Evolutionary conservation across 2,888 invertebrate genomes (phyloP).

Genomic region (Apoderus coryli): DNA sequence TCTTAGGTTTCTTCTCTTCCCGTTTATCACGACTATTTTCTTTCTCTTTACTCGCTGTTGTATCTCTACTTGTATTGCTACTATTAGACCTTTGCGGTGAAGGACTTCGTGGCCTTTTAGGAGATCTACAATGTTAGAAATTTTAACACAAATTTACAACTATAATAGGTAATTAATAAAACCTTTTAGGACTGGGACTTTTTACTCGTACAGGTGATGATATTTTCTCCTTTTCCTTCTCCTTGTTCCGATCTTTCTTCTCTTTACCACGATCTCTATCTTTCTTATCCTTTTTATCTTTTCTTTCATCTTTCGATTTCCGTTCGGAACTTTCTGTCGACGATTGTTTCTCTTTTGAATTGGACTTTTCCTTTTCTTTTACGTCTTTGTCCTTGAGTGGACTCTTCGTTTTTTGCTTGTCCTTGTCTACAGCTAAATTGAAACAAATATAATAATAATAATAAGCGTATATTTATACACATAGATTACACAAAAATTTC

Average conservation of each 20-base stretch:
- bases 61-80: conserved; percentile 17
- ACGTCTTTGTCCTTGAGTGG: conserved; percentile 38
- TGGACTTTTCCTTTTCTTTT: conserved; percentile 28
- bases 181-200: conserved; percentile 26
- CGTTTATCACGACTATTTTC: conserved; percentile 23
- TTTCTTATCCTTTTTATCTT: conserved; percentile 32
- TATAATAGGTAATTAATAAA: too few relatives aligned
- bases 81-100: conserved; percentile 20
- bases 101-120: conserved; percentile 28
- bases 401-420: conserved; percentile 36
- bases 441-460: conserved; percentile 7
- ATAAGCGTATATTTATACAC: too few relatives aligned
- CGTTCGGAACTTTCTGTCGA: conserved; percentile 27
- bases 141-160: too few relatives aligned
- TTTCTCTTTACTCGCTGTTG: conserved; percentile 29
- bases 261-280: conserved; percentile 38
- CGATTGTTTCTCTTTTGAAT: conserved; percentile 28
- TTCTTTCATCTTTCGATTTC: conserved; percentile 31
- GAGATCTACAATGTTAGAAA: conserved; percentile 18
- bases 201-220: conserved; percentile 28
- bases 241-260: conserved; percentile 38
- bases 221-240: conserved; percentile 34
- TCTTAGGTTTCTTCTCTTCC: conserved; percentile 38
- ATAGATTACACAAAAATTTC: too few relatives aligned
- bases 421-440: conserved; percentile 21